Evolutionary conservation across 2,888 invertebrate species (phyloP).

Genomic region (Caenorhabditis virilis): DNA sequence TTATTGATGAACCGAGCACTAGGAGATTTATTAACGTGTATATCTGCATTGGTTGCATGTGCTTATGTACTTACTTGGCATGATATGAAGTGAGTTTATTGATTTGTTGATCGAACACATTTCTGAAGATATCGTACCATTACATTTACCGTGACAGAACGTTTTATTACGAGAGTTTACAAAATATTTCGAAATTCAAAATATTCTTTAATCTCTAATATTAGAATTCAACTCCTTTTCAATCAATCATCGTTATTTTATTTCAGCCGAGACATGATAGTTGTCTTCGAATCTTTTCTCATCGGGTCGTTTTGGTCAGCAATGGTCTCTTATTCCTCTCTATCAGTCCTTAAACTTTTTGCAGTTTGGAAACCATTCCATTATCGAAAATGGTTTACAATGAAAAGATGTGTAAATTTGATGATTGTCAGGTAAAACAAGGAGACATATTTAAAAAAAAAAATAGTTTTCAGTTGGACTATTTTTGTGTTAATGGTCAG

Average conservation of each 20-base stretch:
- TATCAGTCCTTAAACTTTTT: conserved; percentile 58
- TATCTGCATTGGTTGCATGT: conserved; percentile 46
- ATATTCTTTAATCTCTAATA: no score
- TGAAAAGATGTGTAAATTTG: conserved; percentile 61
- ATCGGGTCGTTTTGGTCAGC: conserved; percentile 62
- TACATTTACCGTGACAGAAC: no score
- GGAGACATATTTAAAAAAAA: neutral
- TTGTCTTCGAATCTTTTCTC: conserved; percentile 60
- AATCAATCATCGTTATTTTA: no score
- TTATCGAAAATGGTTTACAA: conserved; percentile 62
- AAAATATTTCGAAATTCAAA: no score
- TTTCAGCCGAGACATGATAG: conserved; percentile 62
- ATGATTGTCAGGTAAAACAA: conserved; percentile 54
- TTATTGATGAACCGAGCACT: conserved; percentile 64
- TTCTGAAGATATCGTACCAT: no score
- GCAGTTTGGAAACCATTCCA: conserved; percentile 63
- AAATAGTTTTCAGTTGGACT: conserved; percentile 51
- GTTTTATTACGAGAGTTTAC: no score
- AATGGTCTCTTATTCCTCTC: conserved; percentile 59
- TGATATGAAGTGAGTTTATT: conserved; percentile 58
- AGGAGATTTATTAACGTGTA: conserved; percentile 62
- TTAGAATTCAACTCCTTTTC: no score
- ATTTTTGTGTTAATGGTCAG: conserved; percentile 56
- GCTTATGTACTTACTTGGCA: conserved; percentile 53
- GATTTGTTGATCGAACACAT: no score